A percentile compares a stretch with the other conserved stretches of the same genome.
Conservation (phyloP, 1,140 invertebrate genomes). For the Rhyzopertha dominica region DNA sequence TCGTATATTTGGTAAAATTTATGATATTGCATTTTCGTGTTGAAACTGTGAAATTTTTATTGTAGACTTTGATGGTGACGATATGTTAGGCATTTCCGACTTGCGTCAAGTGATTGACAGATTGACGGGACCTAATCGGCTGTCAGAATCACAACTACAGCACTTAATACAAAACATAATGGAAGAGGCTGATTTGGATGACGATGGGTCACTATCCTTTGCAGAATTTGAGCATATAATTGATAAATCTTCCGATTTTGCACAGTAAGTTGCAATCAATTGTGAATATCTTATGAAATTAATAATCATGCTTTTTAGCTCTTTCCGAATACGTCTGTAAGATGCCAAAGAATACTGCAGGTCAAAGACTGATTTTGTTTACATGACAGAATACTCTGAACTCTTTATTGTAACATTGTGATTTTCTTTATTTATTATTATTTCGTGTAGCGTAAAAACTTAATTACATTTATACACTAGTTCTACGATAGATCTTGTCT, state of each 20-base stretch:
- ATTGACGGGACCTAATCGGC: slow-evolving; percentile 57
- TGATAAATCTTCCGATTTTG: slow-evolving; percentile 87
- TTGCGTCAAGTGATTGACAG: slow-evolving; percentile 68
- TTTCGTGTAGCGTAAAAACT: no score
- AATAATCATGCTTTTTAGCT: slow-evolving; percentile 49
- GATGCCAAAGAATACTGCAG: no score
- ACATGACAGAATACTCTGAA: no score
- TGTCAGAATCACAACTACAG: slow-evolving; percentile 66
- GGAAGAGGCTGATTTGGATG: slow-evolving; percentile 87
- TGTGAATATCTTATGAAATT: slow-evolving; percentile 8
- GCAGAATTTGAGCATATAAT: slow-evolving; percentile 94
- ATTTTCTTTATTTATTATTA: no score
- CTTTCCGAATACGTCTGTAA: slow-evolving; percentile 60
- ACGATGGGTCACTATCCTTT: slow-evolving; percentile 86
- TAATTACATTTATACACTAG: no score
- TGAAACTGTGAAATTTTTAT: slow-evolving; percentile 11
- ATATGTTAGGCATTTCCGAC: slow-evolving; percentile 75
- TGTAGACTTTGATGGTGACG: slow-evolving; percentile 90
- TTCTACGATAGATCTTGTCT: no score
- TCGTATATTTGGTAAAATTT: slow-evolving; percentile 78
- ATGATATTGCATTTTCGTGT: neutral
- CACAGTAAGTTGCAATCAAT: slow-evolving; percentile 55
- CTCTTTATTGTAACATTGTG: neutral
- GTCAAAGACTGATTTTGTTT: no score
- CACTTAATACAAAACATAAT: slow-evolving; percentile 71